phyloP scores from a whole-genome alignment of 2,888 invertebrate genomes.

The Oscheius sp. region DNA sequence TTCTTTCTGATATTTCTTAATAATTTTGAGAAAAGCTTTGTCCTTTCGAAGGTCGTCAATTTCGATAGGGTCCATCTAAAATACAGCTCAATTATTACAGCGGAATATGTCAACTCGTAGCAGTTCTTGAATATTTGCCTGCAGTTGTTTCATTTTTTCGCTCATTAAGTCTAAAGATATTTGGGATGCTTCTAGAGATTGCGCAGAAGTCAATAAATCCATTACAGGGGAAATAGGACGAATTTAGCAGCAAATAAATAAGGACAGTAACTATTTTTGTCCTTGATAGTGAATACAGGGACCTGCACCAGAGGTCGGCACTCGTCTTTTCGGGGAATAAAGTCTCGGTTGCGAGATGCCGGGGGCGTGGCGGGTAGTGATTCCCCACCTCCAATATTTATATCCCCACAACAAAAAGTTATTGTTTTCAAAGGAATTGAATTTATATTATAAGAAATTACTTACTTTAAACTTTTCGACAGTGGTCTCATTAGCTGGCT shows the following conservation, averaged over 20 bases:
- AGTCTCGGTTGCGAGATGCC: conserved; percentile 8
- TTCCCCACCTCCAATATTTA: not conserved
- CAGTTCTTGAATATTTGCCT: not conserved
- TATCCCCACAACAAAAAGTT: not conserved
- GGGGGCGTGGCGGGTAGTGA: conserved; percentile 34
- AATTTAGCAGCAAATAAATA: not conserved
- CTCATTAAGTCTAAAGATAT: not conserved
- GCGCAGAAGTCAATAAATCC: not conserved
- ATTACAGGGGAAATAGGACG: not conserved
- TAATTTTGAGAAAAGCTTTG: conserved; percentile 90
- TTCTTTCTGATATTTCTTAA: conserved; percentile 95
- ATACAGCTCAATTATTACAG: not conserved
- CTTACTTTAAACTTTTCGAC: conserved; percentile 58
- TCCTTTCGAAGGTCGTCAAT: conserved; percentile 84
- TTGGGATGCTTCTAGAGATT: not conserved
- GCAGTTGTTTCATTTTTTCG: not conserved
- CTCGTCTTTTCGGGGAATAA: conserved; percentile 29
- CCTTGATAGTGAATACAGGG: not conserved
- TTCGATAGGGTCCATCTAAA: conserved; percentile 86
- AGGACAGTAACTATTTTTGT: too few relatives aligned
- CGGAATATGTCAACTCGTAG: too few relatives aligned
- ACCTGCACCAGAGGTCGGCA: conserved; percentile 23
- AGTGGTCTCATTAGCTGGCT: conserved; percentile 31
- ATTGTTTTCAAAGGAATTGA: too few relatives aligned
- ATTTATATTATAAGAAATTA: not conserved